Conservation (phyloP, 2,888 invertebrate species). For the Volucella zonaria region DNA sequence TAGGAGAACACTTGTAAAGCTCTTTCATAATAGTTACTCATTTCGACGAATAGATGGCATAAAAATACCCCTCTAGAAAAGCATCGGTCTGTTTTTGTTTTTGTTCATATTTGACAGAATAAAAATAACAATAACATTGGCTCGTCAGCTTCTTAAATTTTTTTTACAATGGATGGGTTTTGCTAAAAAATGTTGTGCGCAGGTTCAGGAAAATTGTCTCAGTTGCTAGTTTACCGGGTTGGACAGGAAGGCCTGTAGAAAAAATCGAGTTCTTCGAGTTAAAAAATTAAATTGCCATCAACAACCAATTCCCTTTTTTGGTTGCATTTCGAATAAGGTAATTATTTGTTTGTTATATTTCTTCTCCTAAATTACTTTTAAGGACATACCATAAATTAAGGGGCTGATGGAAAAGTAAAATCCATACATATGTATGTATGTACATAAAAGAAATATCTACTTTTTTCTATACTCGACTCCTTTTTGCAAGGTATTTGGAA, state of each 20-base stretch:
- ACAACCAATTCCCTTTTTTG: too few species aligned
- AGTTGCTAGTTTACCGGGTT: conserved; percentile 32
- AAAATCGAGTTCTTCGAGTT: conserved; percentile 13
- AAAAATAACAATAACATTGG: conserved; percentile 59
- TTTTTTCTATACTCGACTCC: too few species aligned
- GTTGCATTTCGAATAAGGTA: too few species aligned
- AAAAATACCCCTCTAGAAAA: neutral
- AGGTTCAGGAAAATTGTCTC: conserved; percentile 52
- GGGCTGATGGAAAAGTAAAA: too few species aligned
- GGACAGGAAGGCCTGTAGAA: conserved; percentile 23
- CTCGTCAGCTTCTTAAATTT: conserved; percentile 10
- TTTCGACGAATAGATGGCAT: conserved; percentile 17
- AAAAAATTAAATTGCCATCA: neutral
- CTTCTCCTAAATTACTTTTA: too few species aligned
- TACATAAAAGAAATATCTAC: too few species aligned
- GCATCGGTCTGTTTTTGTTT: conserved; percentile 15
- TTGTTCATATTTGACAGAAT: conserved; percentile 28
- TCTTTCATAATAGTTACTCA: too few species aligned
- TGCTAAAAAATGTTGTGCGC: conserved; percentile 49
- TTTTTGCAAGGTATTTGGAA: too few species aligned
- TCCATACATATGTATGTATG: too few species aligned
- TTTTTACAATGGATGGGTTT: conserved; percentile 22
- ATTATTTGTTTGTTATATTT: too few species aligned
- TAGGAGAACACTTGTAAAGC: too few species aligned
- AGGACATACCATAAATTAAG: too few species aligned